Percentiles rank a stretch among this genome's conserved stretches.
These are phyloP conservation scores for Channa maculata DNA, from an alignment of 2,113 vertebrate species.

Conservation along the genomic window DNA sequence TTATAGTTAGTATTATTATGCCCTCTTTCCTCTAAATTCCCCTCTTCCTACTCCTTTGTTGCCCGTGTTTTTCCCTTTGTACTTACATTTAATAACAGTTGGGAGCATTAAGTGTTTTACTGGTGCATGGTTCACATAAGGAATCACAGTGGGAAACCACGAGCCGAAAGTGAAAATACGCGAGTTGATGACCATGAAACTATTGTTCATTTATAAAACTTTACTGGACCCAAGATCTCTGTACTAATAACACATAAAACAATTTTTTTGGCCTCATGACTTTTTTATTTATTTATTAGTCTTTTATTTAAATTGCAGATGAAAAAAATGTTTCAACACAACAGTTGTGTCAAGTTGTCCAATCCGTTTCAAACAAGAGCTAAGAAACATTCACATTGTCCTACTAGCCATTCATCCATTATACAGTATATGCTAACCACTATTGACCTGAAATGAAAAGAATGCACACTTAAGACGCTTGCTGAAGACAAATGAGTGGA, in stretches of 20 bases:
- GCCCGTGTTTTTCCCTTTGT: too few relatives aligned
- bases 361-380: constrained; percentile 45
- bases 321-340: constrained; percentile 25
- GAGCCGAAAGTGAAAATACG: too few relatives aligned
- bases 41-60: too few relatives aligned
- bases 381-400: constrained; percentile 24
- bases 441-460: constrained; percentile 70
- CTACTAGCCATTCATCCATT: constrained; percentile 67
- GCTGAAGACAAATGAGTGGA: constrained; percentile 70
- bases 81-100: background rate
- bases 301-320: background rate
- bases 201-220: too few relatives aligned
- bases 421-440: constrained; percentile 43
- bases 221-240: too few relatives aligned
- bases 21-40: too few relatives aligned
- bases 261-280: background rate
- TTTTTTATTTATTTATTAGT: background rate
- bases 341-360: constrained; percentile 16
- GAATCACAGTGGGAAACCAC: too few relatives aligned
- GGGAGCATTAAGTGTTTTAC: background rate
- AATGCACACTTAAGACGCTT: constrained; percentile 70
- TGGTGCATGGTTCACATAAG: background rate
- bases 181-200: too few relatives aligned
- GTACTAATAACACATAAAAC: too few relatives aligned
- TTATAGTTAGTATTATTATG: too few relatives aligned